Evolutionary conservation across 1,140 invertebrate genomes (phyloP), one percentile per base, ranked within the genome.

Genomic region (Gerris buenoi): DNA sequence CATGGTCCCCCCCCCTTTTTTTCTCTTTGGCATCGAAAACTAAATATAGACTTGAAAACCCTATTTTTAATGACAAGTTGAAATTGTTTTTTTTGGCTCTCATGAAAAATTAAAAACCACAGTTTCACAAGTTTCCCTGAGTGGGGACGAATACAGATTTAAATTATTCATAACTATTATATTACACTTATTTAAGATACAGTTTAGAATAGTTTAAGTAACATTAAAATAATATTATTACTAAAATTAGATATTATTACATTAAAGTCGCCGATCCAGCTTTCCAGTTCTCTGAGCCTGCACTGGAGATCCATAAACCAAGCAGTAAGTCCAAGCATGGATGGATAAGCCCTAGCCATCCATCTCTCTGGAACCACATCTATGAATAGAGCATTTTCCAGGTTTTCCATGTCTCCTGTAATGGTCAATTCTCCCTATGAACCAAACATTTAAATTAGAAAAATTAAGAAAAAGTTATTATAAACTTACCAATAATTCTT

Each of bases 261-360:
- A 72, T 81, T 82, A 76, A 91, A 93, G 75, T 92, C 90, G 1
- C 81, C 76, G 22, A 85, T 84, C 91, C 90, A 94, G 33, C 78
- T 81, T 71, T 91, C 85, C 1, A 95, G 76, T 75, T 93, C 90
- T 72, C 83, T 84, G 15, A 93, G 79, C 68, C 95, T 79, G 18
- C 85, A 79, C 46, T 91, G 81, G 25, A 97, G 81, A 79, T 97
- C 93, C 1, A 86, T 83, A 77, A 93, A 92, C 94, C 94, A 97
- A 2, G 84, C 83, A 1, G 85, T 84, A n/a, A 97, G 79, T 0
- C 87, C 85, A 46, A 89, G 79, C 67, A 90, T 81, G n/a, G 92
- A 95, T 14, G 93, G 92, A 78, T 97, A 97, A 1, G 95, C 93
- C 64, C 85, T 81, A 70, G 85, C 86, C 0, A 85, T 84, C 95